phyloP scores from a whole-genome alignment of 2,797 vertebrate species.

The Chaunax sp. region DNA sequence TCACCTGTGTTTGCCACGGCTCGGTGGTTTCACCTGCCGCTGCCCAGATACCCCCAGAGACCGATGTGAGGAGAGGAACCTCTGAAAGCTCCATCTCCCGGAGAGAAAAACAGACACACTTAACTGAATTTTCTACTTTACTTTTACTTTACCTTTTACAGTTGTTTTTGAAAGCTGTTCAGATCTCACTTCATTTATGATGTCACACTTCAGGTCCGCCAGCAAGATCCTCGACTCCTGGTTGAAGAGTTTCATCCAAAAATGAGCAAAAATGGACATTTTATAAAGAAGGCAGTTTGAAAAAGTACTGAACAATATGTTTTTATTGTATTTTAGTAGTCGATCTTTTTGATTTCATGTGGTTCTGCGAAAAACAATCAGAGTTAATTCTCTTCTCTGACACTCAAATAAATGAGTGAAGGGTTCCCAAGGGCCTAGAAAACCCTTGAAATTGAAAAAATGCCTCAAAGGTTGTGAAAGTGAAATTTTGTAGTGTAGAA shows the following conservation, averaged over 20 bases:
- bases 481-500: too few species aligned
- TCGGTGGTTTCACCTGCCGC: conserved; percentile 88
- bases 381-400: neutral
- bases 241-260: neutral
- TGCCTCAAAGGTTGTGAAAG: neutral
- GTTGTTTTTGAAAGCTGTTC: conserved; percentile 20
- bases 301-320: conserved; percentile 11
- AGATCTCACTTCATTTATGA: conserved; percentile 23
- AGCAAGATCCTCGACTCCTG: conserved; percentile 8
- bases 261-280: neutral
- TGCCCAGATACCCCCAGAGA: conserved; percentile 86
- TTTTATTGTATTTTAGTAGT: conserved; percentile 14
- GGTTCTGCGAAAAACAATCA: conserved; percentile 29
- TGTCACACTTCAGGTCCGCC: conserved; percentile 3
- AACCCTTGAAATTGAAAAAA: conserved; percentile 4
- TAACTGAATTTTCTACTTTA: conserved; percentile 22
- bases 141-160: conserved; percentile 53
- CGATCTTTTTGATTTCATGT: neutral
- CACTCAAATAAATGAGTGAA: neutral
- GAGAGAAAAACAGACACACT: conserved; percentile 4
- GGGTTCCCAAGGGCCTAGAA: neutral
- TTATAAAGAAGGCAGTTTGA: conserved; percentile 9
- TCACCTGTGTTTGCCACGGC: conserved; percentile 91
- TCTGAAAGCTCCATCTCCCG: conserved; percentile 27
- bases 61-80: conserved; percentile 83